Conservation (phyloP, 2,113 vertebrate species). For the Spilogale gracilis region DNA sequence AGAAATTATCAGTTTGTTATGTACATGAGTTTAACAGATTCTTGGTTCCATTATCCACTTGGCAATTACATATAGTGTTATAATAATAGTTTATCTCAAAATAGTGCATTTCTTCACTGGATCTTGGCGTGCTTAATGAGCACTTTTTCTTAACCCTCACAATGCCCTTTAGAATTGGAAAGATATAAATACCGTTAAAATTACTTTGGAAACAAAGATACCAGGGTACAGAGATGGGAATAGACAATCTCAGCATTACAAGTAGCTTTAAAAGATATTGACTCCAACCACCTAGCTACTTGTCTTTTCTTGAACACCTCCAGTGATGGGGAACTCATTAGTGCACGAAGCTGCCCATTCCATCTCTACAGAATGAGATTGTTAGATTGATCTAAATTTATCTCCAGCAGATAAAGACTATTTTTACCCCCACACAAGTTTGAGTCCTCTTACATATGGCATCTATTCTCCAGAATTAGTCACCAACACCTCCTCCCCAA, state of each 20-base stretch:
- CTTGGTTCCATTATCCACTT: slow-evolving; percentile 68
- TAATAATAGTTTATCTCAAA: slow-evolving; percentile 74
- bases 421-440: neutral
- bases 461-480: neutral
- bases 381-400: neutral
- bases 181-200: slow-evolving; percentile 56
- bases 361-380: neutral
- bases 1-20: slow-evolving; percentile 72
- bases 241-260: neutral
- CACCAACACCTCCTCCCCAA: neutral
- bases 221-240: neutral
- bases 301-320: neutral
- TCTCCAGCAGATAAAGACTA: neutral
- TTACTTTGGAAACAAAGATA: slow-evolving; percentile 50
- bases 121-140: slow-evolving; percentile 56
- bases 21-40: slow-evolving; percentile 50
- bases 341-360: neutral
- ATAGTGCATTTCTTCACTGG: slow-evolving; percentile 57
- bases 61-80: slow-evolving; percentile 71
- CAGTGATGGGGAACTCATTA: neutral
- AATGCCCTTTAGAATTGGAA: slow-evolving; percentile 50
- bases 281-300: neutral
- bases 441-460: neutral
- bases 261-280: neutral
- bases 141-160: slow-evolving; percentile 61